Evolutionary conservation across 2,888 invertebrate species (phyloP), one percentile per base, ranked within the genome.

Genomic region (Ypsolopha scabrella): DNA sequence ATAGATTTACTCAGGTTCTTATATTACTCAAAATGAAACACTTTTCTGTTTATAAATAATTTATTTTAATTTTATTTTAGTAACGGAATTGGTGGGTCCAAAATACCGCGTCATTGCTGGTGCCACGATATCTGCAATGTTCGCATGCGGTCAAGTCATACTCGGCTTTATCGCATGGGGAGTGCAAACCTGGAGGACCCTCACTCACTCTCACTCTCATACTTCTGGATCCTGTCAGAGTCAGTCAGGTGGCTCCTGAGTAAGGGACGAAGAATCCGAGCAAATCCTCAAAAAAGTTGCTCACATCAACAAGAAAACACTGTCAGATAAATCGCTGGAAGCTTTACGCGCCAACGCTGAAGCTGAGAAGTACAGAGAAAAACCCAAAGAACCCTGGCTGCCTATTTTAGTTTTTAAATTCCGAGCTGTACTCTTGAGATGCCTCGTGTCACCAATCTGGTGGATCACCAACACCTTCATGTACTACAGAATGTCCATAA

Each of bases 41-140:
- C 24, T 24, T 24, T 24, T 24, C 2, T 24, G 4, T 24, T 24
- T 4, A 24, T 24, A 24, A 24, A 24, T 24, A 24, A 24, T 24
- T n/a, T 3, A 24, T 24, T 24, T 9, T 43, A 24, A 24, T 24
- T 24, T 36, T 37, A 35, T 80, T 82, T 33, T 75, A 93, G 93
- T 91, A 41, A 90, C 94, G 60, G 95, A 95, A 74, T 75, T 94
- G 59, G 93, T 94, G 0, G 93, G 93, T 0, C 92, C 93, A 4
- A 89, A 89, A 54, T 90, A 90, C 57, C 87, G 95, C 48, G 93
- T 94, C 2, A 70, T 93, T 13, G 92, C 91, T 6, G 92, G 94
- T 48, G 91, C 92, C 7, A 81, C 93, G n/a, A 88, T 92, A 37
- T 90, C 91, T 24, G 89, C 91, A 3, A 89, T 92, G 64, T 94